Conservation (phyloP, 2,888 invertebrate genomes). For the Neelides folsomi region DNA sequence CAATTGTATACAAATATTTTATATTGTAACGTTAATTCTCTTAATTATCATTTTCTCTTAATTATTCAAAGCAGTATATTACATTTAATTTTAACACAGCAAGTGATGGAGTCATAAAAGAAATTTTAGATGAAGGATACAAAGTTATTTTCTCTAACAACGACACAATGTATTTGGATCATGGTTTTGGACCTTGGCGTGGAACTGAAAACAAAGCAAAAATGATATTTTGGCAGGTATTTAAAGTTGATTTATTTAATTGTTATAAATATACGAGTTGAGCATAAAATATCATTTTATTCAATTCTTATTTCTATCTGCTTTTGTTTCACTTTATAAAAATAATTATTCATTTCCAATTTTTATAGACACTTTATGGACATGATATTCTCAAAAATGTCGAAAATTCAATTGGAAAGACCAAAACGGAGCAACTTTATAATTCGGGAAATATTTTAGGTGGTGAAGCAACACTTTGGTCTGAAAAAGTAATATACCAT, state of each 20-base stretch:
- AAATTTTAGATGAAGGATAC: slow-evolving; percentile 58
- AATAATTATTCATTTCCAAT: background rate
- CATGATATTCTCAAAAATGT: slow-evolving; percentile 33
- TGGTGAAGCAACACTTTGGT: slow-evolving; percentile 65
- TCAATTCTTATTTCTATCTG: background rate
- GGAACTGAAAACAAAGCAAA: slow-evolving; percentile 31
- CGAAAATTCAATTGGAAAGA: slow-evolving; percentile 26
- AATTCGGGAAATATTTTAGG: slow-evolving; percentile 38
- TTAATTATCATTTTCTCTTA: too few relatives aligned
- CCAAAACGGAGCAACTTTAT: slow-evolving; percentile 24
- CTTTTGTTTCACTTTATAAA: background rate
- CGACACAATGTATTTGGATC: slow-evolving; percentile 72
- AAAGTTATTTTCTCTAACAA: slow-evolving; percentile 70
- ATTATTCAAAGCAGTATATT: too few relatives aligned
- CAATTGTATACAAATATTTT: slow-evolving; percentile 20
- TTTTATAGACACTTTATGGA: slow-evolving; percentile 47
- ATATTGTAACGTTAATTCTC: too few relatives aligned
- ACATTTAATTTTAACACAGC: too few relatives aligned
- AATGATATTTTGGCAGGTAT: slow-evolving; percentile 27
- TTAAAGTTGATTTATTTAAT: background rate
- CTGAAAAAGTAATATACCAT: slow-evolving; percentile 49
- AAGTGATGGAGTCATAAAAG: slow-evolving; percentile 43
- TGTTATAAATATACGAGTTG: too few relatives aligned
- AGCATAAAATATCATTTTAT: background rate
- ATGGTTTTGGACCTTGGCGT: slow-evolving; percentile 48